Evolutionary conservation across 2,888 invertebrate species (phyloP), one percentile per base, ranked within the genome.

Genomic region (Rhimphoctona megacephalus): DNA sequence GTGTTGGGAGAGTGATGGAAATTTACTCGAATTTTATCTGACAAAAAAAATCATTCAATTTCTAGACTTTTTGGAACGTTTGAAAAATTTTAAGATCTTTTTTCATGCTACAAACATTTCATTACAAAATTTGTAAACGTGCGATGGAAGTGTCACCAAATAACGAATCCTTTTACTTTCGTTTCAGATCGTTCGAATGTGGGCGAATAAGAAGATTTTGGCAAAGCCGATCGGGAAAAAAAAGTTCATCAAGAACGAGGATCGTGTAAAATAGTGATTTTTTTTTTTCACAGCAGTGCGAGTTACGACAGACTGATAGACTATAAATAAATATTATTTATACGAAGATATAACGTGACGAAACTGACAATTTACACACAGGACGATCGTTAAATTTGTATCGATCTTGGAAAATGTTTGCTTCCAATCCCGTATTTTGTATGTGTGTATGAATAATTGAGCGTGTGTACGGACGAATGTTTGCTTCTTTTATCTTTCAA

Each of bases 231-330:
- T 36, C 61, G 79, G 70, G 52, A 49, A 46, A 25, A 1, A 57
- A 57, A 66, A 73, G n/a, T 61, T 70, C 86, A 11, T 49, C 79
- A 64, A 57, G 64, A 81, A 30, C 19, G 72, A 86, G 72, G 66
- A 70, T 83, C 77, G 74, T 87, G 88, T 87, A 81, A 83, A 69
- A 85, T 87, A 87, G 81, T 87, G 83, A 78, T 69, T 88, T 88
- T 83, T 70, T 39, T 39, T 39, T 3, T 7, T 61, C 5, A 61
- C 82, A 69, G 76, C 61, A 67, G 82, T 81, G 81, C 85, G 80
- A 86, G 61, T 69, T 82, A 81, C 76, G 77, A 85, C 83, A 87
- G 88, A 88, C 88, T 87, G 88, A 88, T 88, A 86, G 81, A 85
- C 77, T 80, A 88, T 87, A 85, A 80, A 85, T 87, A 78, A 77